phyloP scores from a whole-genome alignment of 2,888 invertebrate genomes.

The Mechanitis mazaeus region DNA sequence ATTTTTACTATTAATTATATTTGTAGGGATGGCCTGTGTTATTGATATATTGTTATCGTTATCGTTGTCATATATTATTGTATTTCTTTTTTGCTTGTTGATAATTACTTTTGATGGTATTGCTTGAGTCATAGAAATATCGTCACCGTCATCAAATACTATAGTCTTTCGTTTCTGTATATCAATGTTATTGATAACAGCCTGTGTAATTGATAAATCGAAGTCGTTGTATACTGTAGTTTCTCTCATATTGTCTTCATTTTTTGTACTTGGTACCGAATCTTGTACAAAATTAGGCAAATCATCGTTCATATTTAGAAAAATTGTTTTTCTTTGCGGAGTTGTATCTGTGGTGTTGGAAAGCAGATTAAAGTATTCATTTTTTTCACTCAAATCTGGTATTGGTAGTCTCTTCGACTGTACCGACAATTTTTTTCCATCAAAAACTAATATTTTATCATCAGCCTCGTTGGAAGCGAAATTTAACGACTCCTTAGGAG shows the following conservation, averaged over 20 bases:
- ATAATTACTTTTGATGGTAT: slow-evolving; percentile 27
- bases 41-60: slow-evolving; percentile 34
- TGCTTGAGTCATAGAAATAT: slow-evolving; percentile 42
- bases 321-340: slow-evolving; percentile 50
- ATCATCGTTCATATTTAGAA: slow-evolving; percentile 53
- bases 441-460: slow-evolving; percentile 59
- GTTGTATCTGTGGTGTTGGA: slow-evolving; percentile 20
- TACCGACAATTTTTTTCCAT: slow-evolving; percentile 55
- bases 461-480: slow-evolving; percentile 51
- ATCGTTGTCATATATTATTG: slow-evolving; percentile 34
- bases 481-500: slow-evolving; percentile 46
- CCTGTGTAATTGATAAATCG: slow-evolving; percentile 27
- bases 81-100: slow-evolving; percentile 27
- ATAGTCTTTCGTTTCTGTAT: slow-evolving; percentile 34
- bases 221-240: slow-evolving; percentile 22
- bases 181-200: slow-evolving; percentile 16
- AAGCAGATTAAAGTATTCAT: slow-evolving; percentile 33
- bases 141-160: slow-evolving; percentile 34
- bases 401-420: slow-evolving; percentile 37
- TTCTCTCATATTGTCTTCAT: slow-evolving; percentile 10
- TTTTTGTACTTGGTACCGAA: no score
- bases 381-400: slow-evolving; percentile 29
- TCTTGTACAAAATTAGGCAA: slow-evolving; percentile 50
- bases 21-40: slow-evolving; percentile 31
- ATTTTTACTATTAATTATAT: slow-evolving; percentile 18